Base-by-base conservation (phyloP, 2,888 invertebrate species). In the Caenorhabditis panamensis region DNA sequence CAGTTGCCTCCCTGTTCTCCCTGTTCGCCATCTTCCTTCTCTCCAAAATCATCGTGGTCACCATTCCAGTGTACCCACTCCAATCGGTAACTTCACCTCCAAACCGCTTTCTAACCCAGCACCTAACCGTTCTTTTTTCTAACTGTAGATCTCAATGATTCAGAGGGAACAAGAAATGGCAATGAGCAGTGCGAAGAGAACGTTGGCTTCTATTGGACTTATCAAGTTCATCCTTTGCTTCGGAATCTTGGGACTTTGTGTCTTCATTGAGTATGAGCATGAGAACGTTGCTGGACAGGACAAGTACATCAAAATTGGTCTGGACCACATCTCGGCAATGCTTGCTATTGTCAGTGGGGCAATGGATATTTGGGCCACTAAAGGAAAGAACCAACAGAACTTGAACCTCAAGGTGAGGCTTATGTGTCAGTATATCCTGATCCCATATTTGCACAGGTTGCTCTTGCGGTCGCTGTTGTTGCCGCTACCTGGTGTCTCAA, bases 201-300 rank as follows among this genome's bases (percentile, higher is more conserved):
- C 82, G 1, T 61, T 90, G 24, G 80, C 84, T 0, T 82, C 87
- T 13, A 73, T 87, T 1, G 88, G 86, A 18, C 62, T 88, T 1
- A 83, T 90, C 66, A 91, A 91, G 67, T 81, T 90, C 13, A 75
- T 87, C 28, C 79, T 89, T 24, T 83, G 84, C 9, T 67, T 91
- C 13, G 85, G 87, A 24, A 81, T 88, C 2, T 79, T 90, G 6
- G 89, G 87, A 11, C 71, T 91, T 13, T 88, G 89, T 36, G 88
- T 87, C 28, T 91, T 90, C 66, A 82, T 90, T 20, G 90, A 90
- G 69, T 90, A 89, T 67, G 86, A 88, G 56, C 88, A 90, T 66
- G 88, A 89, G 53, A 82, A 82, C 63, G 86, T 90, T 49, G 73
- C 86, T 24, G 85, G 86, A 16, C 73, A 80, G 11, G 88, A 89